Evolutionary conservation across 2,113 vertebrate species (phyloP).

Genomic region (Varanus komodoensis): DNA sequence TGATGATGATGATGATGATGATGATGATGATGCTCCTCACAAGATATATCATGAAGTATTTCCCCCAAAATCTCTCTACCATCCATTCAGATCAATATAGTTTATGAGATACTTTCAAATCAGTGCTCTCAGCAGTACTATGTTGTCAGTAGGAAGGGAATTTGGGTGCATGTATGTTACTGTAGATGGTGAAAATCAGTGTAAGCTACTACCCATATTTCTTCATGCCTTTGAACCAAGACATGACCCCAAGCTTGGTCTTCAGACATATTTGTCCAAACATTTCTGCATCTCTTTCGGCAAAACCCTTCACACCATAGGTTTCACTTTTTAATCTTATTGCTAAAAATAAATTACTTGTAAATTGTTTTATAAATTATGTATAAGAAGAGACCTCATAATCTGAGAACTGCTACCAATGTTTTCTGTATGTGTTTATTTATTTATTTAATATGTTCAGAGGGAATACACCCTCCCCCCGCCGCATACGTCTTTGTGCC

Average conservation of each 20-base stretch:
- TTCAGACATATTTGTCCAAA: not conserved
- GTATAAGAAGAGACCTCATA: slow-evolving; percentile 78
- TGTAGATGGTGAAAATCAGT: not conserved
- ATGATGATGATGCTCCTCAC: not conserved
- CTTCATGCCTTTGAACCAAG: slow-evolving; percentile 1
- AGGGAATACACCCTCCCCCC: slow-evolving; percentile 49
- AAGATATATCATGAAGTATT: not conserved
- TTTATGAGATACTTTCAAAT: slow-evolving; percentile 24
- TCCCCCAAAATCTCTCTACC: not conserved
- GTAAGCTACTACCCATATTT: not conserved
- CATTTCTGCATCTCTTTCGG: slow-evolving; percentile 38
- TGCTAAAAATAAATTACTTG: slow-evolving; percentile 83
- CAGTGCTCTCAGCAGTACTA: not conserved
- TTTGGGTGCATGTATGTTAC: not conserved
- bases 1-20: not conserved
- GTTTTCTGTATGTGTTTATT: slow-evolving; percentile 42
- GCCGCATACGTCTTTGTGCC: too few relatives aligned
- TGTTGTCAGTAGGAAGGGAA: not conserved
- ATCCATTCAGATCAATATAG: accelerated
- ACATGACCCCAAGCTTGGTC: slow-evolving; percentile 44
- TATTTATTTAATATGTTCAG: slow-evolving; percentile 45
- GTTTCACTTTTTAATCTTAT: slow-evolving; percentile 70
- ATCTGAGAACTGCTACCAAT: slow-evolving; percentile 72
- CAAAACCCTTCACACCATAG: slow-evolving; percentile 72
- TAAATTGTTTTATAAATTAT: slow-evolving; percentile 86